phyloP scores from a whole-genome alignment of 2,797 vertebrate species.

The Pachyuromys duprasi region DNA sequence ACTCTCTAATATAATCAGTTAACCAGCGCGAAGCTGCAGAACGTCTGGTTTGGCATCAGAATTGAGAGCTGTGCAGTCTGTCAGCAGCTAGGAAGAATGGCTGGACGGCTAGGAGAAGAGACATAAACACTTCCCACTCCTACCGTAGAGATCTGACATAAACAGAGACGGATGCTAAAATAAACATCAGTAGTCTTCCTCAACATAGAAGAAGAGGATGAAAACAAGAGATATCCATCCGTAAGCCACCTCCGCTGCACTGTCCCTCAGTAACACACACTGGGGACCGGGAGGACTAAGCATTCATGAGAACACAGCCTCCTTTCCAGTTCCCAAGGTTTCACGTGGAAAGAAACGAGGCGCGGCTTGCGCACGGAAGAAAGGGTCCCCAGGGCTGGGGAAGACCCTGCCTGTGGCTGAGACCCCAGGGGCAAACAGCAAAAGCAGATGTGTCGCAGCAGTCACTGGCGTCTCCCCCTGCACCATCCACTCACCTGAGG shows the following conservation, averaged over 20 bases:
- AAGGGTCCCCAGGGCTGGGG: accelerated
- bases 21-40: background rate
- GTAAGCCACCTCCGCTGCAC: background rate
- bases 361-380: background rate
- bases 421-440: background rate
- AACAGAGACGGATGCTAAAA: background rate
- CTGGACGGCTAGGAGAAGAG: background rate
- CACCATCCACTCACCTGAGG: constrained; percentile 79
- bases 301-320: background rate
- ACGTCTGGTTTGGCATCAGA: background rate
- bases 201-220: accelerated
- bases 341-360: background rate
- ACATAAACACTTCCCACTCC: background rate
- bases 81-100: no score
- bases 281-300: background rate
- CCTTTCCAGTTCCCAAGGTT: background rate
- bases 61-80: accelerated
- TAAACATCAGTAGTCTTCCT: background rate
- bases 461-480: accelerated
- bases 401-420: background rate
- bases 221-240: background rate
- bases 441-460: accelerated
- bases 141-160: background rate
- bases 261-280: accelerated
- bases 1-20: background rate